A percentile compares a stretch with the other conserved stretches of the same genome.
Conservation (phyloP, 2,888 invertebrate genomes). For the Petrolisthes cinctipes region DNA sequence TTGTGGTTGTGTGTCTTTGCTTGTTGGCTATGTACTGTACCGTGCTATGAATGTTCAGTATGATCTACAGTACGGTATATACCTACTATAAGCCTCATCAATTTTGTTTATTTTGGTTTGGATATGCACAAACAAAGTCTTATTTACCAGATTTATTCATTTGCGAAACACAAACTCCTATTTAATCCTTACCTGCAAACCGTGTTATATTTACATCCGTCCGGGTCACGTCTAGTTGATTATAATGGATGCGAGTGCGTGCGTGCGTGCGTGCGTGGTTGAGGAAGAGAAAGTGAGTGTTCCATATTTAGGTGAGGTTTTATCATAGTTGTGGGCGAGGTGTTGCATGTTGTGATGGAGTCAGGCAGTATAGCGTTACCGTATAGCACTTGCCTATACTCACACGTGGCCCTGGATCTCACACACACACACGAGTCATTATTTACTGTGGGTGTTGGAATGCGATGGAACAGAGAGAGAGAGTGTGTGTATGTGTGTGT, state of each 20-base stretch:
- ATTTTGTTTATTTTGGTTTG: no score
- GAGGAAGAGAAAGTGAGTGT: neutral
- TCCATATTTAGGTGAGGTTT: neutral
- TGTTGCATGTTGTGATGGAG: neutral
- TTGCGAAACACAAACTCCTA: no score
- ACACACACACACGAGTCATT: neutral
- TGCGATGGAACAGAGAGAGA: neutral
- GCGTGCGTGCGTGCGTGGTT: neutral
- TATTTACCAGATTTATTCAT: no score
- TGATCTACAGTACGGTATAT: no score
- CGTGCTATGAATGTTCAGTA: no score
- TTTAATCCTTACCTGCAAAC: no score
- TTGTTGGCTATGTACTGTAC: no score
- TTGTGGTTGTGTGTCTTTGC: no score
- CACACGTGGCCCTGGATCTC: neutral
- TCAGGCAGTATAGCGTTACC: neutral
- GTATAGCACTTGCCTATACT: neutral
- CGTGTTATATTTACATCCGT: no score
- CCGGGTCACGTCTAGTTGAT: no score
- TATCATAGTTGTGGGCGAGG: neutral
- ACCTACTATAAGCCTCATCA: no score
- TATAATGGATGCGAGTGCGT: neutral
- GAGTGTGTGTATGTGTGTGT: neutral
- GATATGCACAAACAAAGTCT: no score
- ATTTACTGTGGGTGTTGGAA: neutral